Percentiles rank a stretch among this genome's conserved stretches.
phyloP scores from a whole-genome alignment of 1,140 invertebrate genomes.

The Euglossa dilemma region DNA sequence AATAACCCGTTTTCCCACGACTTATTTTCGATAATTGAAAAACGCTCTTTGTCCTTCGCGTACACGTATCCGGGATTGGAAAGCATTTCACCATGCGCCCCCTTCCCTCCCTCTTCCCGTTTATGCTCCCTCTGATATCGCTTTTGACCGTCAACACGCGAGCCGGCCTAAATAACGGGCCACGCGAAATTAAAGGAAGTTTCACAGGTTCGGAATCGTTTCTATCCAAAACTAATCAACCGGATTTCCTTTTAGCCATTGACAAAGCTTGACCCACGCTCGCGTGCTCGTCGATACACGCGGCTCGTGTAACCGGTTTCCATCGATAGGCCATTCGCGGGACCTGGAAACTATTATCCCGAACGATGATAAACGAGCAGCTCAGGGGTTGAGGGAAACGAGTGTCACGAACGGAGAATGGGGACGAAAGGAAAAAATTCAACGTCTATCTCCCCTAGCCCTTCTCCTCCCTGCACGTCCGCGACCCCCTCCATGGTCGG shows the following conservation, averaged over 20 bases:
- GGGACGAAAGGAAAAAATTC: slow-evolving; percentile 5
- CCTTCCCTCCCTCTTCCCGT: background rate
- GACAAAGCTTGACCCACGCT: background rate
- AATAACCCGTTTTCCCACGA: slow-evolving; percentile 6
- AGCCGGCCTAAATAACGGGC: slow-evolving; percentile 31
- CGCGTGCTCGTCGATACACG: slow-evolving; percentile 1
- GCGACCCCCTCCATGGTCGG: background rate
- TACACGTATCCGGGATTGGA: background rate
- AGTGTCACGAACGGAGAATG: no score
- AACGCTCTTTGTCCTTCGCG: background rate
- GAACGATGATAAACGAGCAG: slow-evolving; percentile 42
- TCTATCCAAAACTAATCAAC: slow-evolving; percentile 51
- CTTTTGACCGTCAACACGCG: slow-evolving; percentile 10
- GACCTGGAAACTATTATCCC: slow-evolving; percentile 31
- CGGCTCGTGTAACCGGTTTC: slow-evolving; percentile 19
- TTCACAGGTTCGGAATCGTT: slow-evolving; percentile 16
- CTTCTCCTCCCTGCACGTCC: background rate
- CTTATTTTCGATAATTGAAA: slow-evolving; percentile 40
- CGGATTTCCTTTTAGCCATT: slow-evolving; percentile 46
- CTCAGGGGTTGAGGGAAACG: background rate
- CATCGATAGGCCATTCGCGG: slow-evolving; percentile 38
- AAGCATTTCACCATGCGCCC: background rate
- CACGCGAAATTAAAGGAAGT: slow-evolving; percentile 41
- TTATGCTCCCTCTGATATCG: background rate
- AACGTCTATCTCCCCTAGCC: background rate